Evolutionary conservation across 1,140 invertebrate genomes (phyloP), one percentile per base, ranked within the genome.

Genomic region (Drosophila ambigua): DNA sequence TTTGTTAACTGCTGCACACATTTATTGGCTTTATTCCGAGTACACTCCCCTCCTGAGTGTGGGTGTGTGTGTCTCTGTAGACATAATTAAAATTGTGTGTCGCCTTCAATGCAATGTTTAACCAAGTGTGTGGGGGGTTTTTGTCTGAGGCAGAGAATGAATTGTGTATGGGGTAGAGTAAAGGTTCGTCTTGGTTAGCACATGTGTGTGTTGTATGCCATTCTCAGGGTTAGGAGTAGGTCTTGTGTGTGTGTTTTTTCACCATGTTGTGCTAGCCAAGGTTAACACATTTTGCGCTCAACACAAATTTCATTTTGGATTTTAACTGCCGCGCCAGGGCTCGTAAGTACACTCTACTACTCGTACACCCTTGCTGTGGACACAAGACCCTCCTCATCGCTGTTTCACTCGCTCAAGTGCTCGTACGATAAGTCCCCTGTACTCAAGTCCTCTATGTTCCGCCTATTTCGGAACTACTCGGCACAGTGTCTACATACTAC

Each of bases 31-130:
- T 43, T 76, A 50, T 62, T 20, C 20, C 20, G 20, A 20, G 20
- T 20, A 20, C 20, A 20, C 20, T 51, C 16, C 23, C 41, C 52
- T n/a, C 28, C 43, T 46, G 39, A 8, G 24, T 35, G 15, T 74
- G 44, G 1, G 20, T 74, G 44, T 68, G 45, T 52, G 49, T 78
- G 53, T 46, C 50, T 71, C 61, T 77, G 41, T 69, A 31, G 44
- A 24, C 41, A 74, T 77, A 84, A 84, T 84, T 85, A 85, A 77
- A 84, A 84, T 84, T 73, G 15, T 31, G 69, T 59, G 73, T 58
- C 49, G 67, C 69, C 53, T 64, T 66, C 23, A 49, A 43, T 44
- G n/a, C 52, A 28, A 23, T 80, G 80, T 84, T 80, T 85, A 78
- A 63, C 76, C 77, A 79, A 84, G 76, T 82, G 69, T 84, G 45